Evolutionary conservation across 2,888 invertebrate genomes (phyloP).

Genomic region (Diarsia rubi): DNA sequence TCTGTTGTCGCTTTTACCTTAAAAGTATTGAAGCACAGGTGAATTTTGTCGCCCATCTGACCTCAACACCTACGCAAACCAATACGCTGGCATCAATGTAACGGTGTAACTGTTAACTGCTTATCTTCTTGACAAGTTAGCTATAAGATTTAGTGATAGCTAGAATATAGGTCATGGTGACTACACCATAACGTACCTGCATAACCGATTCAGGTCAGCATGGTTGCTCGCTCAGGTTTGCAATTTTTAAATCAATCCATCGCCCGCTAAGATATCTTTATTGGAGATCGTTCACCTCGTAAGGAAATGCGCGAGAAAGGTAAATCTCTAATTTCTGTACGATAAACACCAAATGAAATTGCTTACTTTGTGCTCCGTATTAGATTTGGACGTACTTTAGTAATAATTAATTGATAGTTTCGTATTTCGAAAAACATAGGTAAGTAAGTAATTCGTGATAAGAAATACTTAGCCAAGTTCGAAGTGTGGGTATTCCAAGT

Average conservation of each 20-base stretch:
- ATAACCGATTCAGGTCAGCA: slow-evolving; percentile 47
- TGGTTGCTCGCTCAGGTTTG: slow-evolving; percentile 29
- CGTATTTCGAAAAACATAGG: not conserved
- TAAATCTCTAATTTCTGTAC: slow-evolving; percentile 47
- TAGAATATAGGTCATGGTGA: slow-evolving; percentile 47
- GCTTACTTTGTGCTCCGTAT: slow-evolving; percentile 15
- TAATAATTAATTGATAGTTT: slow-evolving; percentile 16
- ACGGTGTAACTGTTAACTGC: slow-evolving; percentile 45
- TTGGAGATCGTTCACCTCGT: slow-evolving; percentile 50
- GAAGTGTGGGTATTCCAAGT: not conserved
- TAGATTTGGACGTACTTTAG: slow-evolving; percentile 10
- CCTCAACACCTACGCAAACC: slow-evolving; percentile 40
- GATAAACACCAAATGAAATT: slow-evolving; percentile 32
- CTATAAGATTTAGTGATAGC: slow-evolving; percentile 49
- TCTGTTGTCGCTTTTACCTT: slow-evolving; percentile 2
- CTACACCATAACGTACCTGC: slow-evolving; percentile 15
- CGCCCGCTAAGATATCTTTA: slow-evolving; percentile 45
- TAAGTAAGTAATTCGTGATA: not conserved
- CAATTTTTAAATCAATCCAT: slow-evolving; percentile 50
- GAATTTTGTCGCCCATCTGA: slow-evolving; percentile 33
- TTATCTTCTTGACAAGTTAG: slow-evolving; percentile 46
- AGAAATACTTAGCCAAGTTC: not conserved
- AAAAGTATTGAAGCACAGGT: slow-evolving; percentile 29
- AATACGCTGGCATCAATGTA: slow-evolving; percentile 38
- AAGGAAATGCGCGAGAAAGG: slow-evolving; percentile 41